These are phyloP conservation scores for Icerya purchasi DNA, from an alignment of 2,888 invertebrate genomes.

Conservation along the genomic window DNA sequence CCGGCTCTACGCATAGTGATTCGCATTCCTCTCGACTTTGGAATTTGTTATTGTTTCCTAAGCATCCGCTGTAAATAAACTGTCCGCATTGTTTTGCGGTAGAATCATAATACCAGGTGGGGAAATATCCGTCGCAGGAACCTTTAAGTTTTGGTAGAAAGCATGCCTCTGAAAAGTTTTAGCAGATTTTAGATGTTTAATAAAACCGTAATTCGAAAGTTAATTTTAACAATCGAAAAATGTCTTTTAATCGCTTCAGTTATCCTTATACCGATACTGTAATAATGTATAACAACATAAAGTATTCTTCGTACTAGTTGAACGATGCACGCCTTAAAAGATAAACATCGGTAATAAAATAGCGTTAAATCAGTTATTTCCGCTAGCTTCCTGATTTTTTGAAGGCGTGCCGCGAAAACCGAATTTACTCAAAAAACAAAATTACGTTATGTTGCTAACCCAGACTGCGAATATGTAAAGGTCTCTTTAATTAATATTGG, in stretches of 20 bases:
- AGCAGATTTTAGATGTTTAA: neutral
- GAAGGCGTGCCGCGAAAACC: no score
- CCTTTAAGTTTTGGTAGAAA: constrained; percentile 60
- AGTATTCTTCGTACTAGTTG: no score
- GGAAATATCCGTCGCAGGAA: constrained; percentile 54
- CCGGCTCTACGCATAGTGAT: constrained; percentile 41
- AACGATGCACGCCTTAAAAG: no score
- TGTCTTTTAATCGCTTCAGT: neutral
- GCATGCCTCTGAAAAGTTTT: constrained; percentile 38
- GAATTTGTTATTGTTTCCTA: constrained; percentile 78
- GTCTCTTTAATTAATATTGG: no score
- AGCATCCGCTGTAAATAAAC: constrained; percentile 77
- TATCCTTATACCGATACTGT: no score
- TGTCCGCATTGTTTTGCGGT: constrained; percentile 54
- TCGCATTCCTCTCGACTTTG: constrained; percentile 55
- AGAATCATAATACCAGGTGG: constrained; percentile 64
- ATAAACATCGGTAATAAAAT: no score
- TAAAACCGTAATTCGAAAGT: neutral
- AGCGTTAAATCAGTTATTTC: no score
- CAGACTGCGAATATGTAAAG: no score
- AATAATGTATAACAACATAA: no score
- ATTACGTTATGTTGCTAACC: no score
- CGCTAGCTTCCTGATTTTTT: no score
- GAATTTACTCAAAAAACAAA: no score
- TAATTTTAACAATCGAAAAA: neutral